phyloP scores from a whole-genome alignment of 2,113 vertebrate species.

The Chrysochloris asiatica region DNA sequence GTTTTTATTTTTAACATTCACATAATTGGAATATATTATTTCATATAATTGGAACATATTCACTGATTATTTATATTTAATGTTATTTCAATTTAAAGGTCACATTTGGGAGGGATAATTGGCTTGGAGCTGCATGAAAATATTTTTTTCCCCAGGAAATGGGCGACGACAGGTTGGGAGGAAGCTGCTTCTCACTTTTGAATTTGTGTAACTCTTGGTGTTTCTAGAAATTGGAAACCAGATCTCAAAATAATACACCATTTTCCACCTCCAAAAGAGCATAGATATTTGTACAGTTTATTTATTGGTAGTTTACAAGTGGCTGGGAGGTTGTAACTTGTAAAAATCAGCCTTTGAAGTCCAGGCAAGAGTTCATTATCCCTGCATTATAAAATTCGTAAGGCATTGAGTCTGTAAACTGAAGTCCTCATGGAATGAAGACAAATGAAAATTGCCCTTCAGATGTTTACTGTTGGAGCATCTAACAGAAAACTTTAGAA shows the following conservation, averaged over 20 bases:
- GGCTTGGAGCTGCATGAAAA: neutral
- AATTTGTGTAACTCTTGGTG: neutral
- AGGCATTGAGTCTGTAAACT: neutral
- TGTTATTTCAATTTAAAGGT: conserved; percentile 30
- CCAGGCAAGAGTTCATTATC: neutral
- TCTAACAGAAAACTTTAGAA: conserved; percentile 32
- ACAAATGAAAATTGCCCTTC: conserved; percentile 37
- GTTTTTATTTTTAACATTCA: conserved; percentile 15
- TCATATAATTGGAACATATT: conserved; percentile 12
- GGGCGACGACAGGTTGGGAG: neutral
- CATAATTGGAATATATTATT: neutral
- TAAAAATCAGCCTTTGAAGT: conserved; percentile 37
- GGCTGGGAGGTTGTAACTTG: neutral
- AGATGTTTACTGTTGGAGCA: conserved; percentile 15
- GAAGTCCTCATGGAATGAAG: neutral
- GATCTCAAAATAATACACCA: neutral
- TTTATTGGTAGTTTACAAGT: conserved; percentile 27
- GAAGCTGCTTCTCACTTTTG: neutral
- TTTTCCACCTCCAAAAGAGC: neutral
- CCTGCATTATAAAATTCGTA: conserved; percentile 10
- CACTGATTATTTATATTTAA: conserved; percentile 2
- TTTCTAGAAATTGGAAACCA: conserved; percentile 47
- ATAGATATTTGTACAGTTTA: neutral
- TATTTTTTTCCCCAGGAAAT: conserved; percentile 23
- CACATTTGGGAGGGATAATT: neutral